Evolutionary conservation across 1,140 invertebrate species (phyloP).

Genomic region (silkworm (Bombyx mori)): ASM3026992v2 NC_085114.1:3466501-3467000

Average conservation of each 20-base stretch:
- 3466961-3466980: too few relatives aligned
- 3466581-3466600: constrained; percentile 53
- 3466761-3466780: constrained; percentile 6
- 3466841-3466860: too few relatives aligned
- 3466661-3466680: constrained; percentile 48
- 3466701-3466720: constrained; percentile 49
- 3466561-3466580: constrained; percentile 48
- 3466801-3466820: neutral
- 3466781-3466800: neutral
- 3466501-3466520: constrained; percentile 42
- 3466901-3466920: too few relatives aligned
- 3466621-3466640: constrained; percentile 27
- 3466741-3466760: constrained; percentile 52
- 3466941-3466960: too few relatives aligned
- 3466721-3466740: constrained; percentile 57
- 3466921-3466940: too few relatives aligned
- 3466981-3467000: too few relatives aligned
- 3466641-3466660: constrained; percentile 32
- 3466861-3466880: too few relatives aligned
- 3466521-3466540: constrained; percentile 34
- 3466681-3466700: constrained; percentile 50
- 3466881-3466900: too few relatives aligned
- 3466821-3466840: neutral
- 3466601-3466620: constrained; percentile 48
- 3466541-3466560: constrained; percentile 35